Conservation (phyloP, 2,888 invertebrate genomes). For the Portevinia maculata region DNA sequence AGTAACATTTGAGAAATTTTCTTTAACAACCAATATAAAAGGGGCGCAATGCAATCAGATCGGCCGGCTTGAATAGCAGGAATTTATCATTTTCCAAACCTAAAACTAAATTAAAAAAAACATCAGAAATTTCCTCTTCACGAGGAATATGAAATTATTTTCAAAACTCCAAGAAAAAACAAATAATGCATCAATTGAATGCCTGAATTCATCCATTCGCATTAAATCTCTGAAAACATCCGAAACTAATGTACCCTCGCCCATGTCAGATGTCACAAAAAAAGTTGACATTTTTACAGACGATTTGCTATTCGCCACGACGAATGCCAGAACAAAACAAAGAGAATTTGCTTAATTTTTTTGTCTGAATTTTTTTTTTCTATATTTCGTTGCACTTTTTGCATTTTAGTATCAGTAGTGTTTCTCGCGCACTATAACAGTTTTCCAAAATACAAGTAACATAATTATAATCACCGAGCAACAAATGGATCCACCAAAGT, state of each 20-base stretch:
- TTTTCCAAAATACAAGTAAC: conserved; percentile 28
- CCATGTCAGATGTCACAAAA: background rate
- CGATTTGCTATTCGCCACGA: background rate
- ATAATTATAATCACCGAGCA: conserved; percentile 7
- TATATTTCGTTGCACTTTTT: conserved; percentile 21
- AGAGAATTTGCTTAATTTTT: background rate
- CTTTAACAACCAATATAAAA: too few relatives aligned
- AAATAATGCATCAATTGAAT: too few relatives aligned
- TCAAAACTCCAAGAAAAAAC: too few relatives aligned
- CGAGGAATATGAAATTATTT: too few relatives aligned
- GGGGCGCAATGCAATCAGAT: too few relatives aligned
- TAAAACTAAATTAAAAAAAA: too few relatives aligned
- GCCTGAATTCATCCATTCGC: conserved; percentile 7
- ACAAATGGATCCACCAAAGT: conserved; percentile 41
- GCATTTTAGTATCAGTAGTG: conserved; percentile 14
- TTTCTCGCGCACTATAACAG: conserved; percentile 4
- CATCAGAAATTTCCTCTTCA: too few relatives aligned
- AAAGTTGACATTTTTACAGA: background rate
- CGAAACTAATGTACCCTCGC: too few relatives aligned
- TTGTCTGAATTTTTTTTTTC: background rate
- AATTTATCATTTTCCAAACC: too few relatives aligned
- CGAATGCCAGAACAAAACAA: conserved; percentile 47
- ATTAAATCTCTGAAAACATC: background rate
- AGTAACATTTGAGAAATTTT: too few relatives aligned
- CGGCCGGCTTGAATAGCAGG: too few relatives aligned